Conservation (phyloP, 2,113 vertebrate genomes). For the Riparia riparia region DNA sequence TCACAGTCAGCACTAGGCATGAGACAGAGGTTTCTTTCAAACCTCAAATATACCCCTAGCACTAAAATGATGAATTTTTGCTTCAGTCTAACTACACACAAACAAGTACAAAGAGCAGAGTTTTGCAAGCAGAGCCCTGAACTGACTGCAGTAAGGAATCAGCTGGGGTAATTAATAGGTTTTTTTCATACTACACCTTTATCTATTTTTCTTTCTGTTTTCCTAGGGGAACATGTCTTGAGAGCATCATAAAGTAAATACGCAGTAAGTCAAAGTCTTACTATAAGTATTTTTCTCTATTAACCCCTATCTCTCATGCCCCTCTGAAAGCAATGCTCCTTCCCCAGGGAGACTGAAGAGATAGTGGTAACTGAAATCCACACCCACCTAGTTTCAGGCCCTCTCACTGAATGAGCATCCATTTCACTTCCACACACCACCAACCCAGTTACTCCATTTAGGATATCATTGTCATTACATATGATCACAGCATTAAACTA, state of each 20-base stretch:
- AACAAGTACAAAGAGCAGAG: not conserved
- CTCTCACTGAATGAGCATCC: not conserved
- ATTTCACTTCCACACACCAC: rapidly evolving
- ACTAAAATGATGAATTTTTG: not conserved
- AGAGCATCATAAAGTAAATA: not conserved
- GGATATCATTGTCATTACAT: not conserved
- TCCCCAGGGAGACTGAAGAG: not conserved
- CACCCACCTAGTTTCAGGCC: rapidly evolving
- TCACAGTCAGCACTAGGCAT: rapidly evolving
- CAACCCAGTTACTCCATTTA: rapidly evolving
- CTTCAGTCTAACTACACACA: not conserved
- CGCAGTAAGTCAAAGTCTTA: not conserved
- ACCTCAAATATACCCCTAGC: not conserved
- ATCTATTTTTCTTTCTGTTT: not conserved
- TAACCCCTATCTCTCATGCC: not conserved
- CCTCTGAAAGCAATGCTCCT: not conserved
- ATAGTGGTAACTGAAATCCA: rapidly evolving
- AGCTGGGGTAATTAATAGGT: rapidly evolving
- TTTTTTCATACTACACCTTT: not conserved
- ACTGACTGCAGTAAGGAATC: not conserved
- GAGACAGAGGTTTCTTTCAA: not conserved
- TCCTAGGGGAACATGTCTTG: not conserved
- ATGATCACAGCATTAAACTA: not conserved
- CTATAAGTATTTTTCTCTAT: not conserved
- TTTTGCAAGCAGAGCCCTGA: not conserved